Base-by-base conservation (phyloP, 2,113 vertebrate genomes). In the Sander lucioperca region DNA sequence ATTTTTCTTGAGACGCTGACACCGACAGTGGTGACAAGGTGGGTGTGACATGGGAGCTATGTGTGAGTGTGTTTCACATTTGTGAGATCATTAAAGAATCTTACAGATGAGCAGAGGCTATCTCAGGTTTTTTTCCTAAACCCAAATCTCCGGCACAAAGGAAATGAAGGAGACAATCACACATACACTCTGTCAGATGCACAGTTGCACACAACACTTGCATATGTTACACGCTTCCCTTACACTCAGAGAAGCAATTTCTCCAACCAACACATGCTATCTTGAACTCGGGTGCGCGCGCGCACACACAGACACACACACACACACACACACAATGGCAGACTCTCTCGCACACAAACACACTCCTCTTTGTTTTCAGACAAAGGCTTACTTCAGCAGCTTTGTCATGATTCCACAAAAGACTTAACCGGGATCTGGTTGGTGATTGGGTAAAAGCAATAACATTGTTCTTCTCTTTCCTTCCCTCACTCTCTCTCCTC, bases 361-460 rank as follows among this genome's bases (percentile, higher is more conserved):
- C 91, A 80, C 77, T 91, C 82, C 56, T 82, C 84, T 93, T 94
- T 94, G 92, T 93, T 84, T 86, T 50, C 79, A 88, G 84, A 94
- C 93, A 95, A 93, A 92, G 87, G 82, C 84, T 65, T 78, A 72
- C 63, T 88, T 87, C 82, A 89, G 84, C 79, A 84, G 89, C 89
- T 93, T 92, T 95, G 92, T 93, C 88, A 72, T 88, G 89, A 91
- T 73, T 80, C 77, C 85, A 94, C 93, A 94, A 94, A 94, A 90
- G 93, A 80, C 81, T 90, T 89, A 92, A 90, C 89, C 48, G 72
- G 78, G 79, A 85, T 86, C 89, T 78, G 76, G 70, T 68, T 82
- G 67, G 57, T 81, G 89, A 92, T 86, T 92, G 91, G 90, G 58
- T 80, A 61, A 91, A 89, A 87, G 78, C 86, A 84, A 85, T 75